phyloP scores from a whole-genome alignment of 2,113 vertebrate genomes.

The Petrocephalus zakoni region DNA sequence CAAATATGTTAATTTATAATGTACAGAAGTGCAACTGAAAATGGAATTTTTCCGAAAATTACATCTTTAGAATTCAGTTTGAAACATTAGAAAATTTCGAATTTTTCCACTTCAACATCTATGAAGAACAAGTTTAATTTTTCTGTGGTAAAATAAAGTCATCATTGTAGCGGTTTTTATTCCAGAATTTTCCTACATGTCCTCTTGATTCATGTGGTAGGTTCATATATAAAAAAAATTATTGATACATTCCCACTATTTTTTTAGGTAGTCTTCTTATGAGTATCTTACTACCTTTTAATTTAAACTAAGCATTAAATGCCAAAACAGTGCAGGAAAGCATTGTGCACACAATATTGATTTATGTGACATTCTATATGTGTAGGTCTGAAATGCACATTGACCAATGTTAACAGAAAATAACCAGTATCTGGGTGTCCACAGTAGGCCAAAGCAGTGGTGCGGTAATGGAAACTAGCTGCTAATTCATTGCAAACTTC shows the following conservation, averaged over 20 bases:
- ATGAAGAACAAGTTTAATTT: neutral
- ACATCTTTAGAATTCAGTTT: neutral
- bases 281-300: neutral
- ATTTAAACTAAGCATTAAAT: slow-evolving; percentile 7
- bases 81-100: neutral
- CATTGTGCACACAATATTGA: slow-evolving; percentile 5
- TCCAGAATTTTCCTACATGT: neutral
- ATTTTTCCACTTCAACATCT: neutral
- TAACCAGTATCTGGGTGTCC: neutral
- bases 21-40: neutral
- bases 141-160: neutral
- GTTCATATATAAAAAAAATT: neutral
- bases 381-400: neutral
- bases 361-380: neutral
- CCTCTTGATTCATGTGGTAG: neutral
- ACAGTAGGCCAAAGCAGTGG: neutral
- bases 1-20: neutral
- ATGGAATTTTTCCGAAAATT: neutral
- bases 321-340: neutral
- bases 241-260: neutral
- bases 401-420: neutral
- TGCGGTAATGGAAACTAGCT: neutral
- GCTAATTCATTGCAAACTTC: neutral
- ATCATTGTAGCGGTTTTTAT: neutral
- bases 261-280: neutral